phyloP scores from a whole-genome alignment of 2,888 invertebrate species.

The Unio pictorum region DNA sequence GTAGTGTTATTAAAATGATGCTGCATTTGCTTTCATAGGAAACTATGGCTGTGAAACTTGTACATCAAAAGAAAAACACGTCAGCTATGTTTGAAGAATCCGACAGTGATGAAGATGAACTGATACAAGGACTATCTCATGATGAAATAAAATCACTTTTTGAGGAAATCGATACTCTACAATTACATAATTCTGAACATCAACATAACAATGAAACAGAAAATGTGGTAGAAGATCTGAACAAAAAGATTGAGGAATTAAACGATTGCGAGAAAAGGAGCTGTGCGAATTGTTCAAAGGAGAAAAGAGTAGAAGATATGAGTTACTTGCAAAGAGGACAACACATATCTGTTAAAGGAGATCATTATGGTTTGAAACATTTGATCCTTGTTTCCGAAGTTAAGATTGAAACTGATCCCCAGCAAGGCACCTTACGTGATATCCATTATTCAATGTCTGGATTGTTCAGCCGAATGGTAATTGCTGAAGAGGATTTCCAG shows the following conservation, averaged over 20 bases:
- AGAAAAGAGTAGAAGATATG: constrained; percentile 4
- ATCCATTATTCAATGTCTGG: constrained; percentile 9
- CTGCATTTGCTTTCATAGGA: too few relatives aligned
- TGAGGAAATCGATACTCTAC: too few relatives aligned
- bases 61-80: too few relatives aligned
- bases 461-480: neutral
- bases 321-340: constrained; percentile 7
- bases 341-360: constrained; percentile 10
- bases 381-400: constrained; percentile 6
- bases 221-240: neutral
- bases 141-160: too few relatives aligned
- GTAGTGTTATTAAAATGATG: too few relatives aligned
- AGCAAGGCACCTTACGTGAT: neutral
- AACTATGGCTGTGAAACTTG: too few relatives aligned
- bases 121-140: too few relatives aligned
- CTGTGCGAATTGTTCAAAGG: constrained; percentile 12
- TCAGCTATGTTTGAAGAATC: too few relatives aligned
- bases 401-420: neutral
- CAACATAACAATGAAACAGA: neutral
- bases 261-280: neutral
- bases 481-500: constrained; percentile 8
- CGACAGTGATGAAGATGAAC: too few relatives aligned
- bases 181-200: too few relatives aligned
- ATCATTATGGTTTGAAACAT: constrained; percentile 5
- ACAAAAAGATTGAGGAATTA: neutral